These are phyloP conservation scores for Drosophila watanabei DNA, from an alignment of 1,140 invertebrate species.

Conservation along the genomic window DNA sequence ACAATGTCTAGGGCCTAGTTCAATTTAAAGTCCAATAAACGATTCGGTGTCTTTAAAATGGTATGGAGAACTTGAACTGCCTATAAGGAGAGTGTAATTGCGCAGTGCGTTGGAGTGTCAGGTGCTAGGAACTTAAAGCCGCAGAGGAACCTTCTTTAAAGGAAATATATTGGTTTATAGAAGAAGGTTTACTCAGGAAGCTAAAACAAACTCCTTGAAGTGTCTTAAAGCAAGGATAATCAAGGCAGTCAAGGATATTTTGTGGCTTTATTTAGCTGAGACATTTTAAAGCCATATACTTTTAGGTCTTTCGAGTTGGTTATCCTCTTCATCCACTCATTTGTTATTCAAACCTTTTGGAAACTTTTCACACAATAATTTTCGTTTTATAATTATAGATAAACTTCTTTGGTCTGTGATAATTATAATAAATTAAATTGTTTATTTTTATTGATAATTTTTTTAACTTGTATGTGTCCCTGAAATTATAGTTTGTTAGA, in stretches of 20 bases:
- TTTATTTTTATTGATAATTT: no score
- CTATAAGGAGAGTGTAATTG: constrained; percentile 4
- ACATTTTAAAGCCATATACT: no score
- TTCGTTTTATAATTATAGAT: no score
- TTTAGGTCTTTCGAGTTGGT: neutral
- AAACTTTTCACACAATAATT: neutral
- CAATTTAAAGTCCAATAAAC: constrained; percentile 61
- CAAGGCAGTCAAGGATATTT: neutral
- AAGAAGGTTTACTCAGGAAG: neutral
- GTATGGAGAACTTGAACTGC: neutral
- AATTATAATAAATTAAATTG: neutral
- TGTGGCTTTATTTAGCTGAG: neutral
- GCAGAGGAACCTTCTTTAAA: neutral
- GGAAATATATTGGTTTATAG: neutral
- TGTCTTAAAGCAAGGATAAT: neutral
- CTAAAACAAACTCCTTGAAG: neutral
- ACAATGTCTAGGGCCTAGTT: constrained; percentile 71
- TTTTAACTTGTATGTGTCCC: no score
- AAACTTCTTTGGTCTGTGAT: neutral
- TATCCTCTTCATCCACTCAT: neutral
- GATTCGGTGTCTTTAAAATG: constrained; percentile 39
- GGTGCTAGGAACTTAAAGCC: neutral
- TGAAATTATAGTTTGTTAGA: neutral
- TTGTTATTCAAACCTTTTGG: neutral
- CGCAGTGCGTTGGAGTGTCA: constrained; percentile 7